Evolutionary conservation across 2,888 invertebrate species (phyloP).

Genomic region (Mimachlamys varia): DNA sequence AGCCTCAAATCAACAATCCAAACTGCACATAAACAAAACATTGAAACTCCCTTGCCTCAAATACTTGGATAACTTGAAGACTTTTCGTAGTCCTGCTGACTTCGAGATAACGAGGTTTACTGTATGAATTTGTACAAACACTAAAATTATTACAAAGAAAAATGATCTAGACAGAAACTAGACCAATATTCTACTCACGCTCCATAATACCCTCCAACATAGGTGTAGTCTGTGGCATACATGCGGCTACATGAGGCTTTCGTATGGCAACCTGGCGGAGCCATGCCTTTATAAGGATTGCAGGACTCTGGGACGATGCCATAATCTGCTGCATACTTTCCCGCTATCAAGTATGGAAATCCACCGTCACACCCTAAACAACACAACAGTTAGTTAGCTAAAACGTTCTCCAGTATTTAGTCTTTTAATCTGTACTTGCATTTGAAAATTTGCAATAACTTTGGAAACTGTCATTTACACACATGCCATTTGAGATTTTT

Average conservation of each 20-base stretch:
- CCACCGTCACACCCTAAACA: constrained; percentile 78
- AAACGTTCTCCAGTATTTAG: background rate
- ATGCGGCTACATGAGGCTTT: constrained; percentile 77
- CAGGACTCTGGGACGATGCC: constrained; percentile 82
- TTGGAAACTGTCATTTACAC: too few relatives aligned
- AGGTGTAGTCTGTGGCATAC: constrained; percentile 82
- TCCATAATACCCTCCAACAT: constrained; percentile 83
- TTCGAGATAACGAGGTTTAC: too few relatives aligned
- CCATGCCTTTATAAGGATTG: constrained; percentile 81
- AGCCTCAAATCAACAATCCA: too few relatives aligned
- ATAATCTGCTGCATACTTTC: constrained; percentile 81
- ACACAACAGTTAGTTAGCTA: background rate
- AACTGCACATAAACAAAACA: too few relatives aligned
- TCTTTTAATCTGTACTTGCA: background rate
- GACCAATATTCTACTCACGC: constrained; percentile 73
- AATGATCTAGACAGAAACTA: too few relatives aligned
- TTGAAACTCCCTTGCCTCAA: too few relatives aligned
- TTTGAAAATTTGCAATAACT: background rate
- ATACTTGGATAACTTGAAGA: too few relatives aligned
- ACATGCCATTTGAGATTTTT: too few relatives aligned
- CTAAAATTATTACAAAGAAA: too few relatives aligned
- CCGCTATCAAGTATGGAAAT: constrained; percentile 79
- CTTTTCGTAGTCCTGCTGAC: too few relatives aligned
- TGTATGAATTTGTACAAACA: too few relatives aligned
- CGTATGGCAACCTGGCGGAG: constrained; percentile 76